Evolutionary conservation across 2,888 invertebrate species (phyloP).

Genomic region (Chironomus tentans): DNA sequence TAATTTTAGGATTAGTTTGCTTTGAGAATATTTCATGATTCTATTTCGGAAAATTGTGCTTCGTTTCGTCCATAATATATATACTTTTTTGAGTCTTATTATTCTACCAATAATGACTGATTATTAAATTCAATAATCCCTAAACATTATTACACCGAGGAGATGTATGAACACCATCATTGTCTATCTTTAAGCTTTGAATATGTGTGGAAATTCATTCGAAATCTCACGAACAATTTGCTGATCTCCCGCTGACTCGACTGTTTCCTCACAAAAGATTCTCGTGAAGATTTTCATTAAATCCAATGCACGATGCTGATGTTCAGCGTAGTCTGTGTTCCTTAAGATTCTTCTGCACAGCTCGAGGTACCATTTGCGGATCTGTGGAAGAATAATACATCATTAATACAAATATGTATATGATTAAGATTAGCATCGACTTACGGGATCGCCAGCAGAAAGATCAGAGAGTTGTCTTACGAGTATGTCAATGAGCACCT

Average conservation of each 20-base stretch:
- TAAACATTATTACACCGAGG: too few species aligned
- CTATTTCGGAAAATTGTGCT: neutral
- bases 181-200: constrained; percentile 49
- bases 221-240: constrained; percentile 69
- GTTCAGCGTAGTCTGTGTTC: constrained; percentile 71
- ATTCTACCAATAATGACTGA: too few species aligned
- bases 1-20: neutral
- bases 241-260: constrained; percentile 65
- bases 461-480: constrained; percentile 84
- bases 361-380: constrained; percentile 67
- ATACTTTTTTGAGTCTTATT: neutral
- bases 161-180: neutral
- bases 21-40: neutral
- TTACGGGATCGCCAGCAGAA: constrained; percentile 75
- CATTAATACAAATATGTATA: too few species aligned
- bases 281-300: constrained; percentile 75
- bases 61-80: neutral
- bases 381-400: constrained; percentile 44
- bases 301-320: constrained; percentile 71
- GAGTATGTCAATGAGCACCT: constrained; percentile 88
- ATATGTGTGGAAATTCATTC: constrained; percentile 74
- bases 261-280: constrained; percentile 76
- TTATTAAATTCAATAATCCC: too few species aligned
- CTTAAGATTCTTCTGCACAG: constrained; percentile 71
- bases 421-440: constrained; percentile 29